Conservation (phyloP, 1,140 invertebrate genomes). For the Lepidostoma basale region DNA sequence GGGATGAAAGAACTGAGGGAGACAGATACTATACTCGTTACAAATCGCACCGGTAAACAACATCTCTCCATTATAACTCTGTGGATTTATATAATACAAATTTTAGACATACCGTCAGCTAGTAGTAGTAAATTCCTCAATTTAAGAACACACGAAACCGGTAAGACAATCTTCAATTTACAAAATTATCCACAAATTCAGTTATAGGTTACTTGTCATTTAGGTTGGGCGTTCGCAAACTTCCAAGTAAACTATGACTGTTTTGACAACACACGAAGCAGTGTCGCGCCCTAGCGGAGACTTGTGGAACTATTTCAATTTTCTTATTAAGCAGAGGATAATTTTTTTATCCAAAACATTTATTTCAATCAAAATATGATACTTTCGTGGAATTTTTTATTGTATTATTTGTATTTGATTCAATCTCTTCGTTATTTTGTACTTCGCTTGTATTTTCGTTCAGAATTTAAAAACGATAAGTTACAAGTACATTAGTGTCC, state of each 20-base stretch:
- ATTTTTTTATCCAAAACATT: neutral
- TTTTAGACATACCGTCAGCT: slow-evolving; percentile 3
- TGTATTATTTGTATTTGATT: neutral
- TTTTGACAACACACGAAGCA: slow-evolving; percentile 26
- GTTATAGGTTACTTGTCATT: slow-evolving; percentile 37
- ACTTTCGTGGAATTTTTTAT: neutral
- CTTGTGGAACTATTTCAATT: neutral
- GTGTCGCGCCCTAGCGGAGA: slow-evolving; percentile 1
- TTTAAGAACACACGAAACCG: neutral
- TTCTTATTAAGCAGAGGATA: neutral
- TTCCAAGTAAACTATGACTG: slow-evolving; percentile 2
- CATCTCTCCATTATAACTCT: neutral
- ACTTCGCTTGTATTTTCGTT: neutral
- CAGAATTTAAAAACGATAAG: no score
- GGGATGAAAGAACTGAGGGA: slow-evolving; percentile 33
- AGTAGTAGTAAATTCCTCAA: neutral
- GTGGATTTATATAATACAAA: neutral
- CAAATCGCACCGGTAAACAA: slow-evolving; percentile 28
- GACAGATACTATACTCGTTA: slow-evolving; percentile 10
- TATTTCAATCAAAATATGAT: neutral
- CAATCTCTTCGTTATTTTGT: neutral
- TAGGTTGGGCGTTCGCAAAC: slow-evolving; percentile 32
- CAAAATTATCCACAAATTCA: slow-evolving; percentile 8
- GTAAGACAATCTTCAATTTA: neutral
- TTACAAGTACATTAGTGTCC: no score